A percentile compares a stretch with the other conserved stretches of the same genome.
Evolutionary conservation across 2,888 invertebrate genomes (phyloP).

Genomic region (Zhuqinia jingwanae): DNA sequence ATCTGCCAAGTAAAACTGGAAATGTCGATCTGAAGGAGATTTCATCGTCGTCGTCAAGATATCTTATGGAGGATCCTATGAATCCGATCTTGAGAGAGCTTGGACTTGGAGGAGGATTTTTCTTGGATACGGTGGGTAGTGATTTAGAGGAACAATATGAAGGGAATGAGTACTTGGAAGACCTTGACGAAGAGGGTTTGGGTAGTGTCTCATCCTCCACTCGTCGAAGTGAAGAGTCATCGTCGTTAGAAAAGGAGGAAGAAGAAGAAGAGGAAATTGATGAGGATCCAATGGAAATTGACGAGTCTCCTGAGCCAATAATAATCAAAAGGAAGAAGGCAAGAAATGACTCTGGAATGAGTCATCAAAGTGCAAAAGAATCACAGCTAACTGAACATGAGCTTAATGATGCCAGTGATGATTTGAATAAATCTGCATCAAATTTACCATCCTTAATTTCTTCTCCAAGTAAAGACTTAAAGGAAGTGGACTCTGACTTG

Average conservation of each 20-base stretch:
- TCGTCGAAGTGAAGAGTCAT: background rate
- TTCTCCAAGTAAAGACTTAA: background rate
- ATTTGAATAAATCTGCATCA: no score
- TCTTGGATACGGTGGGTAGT: slow-evolving; percentile 5
- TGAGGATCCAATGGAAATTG: no score
- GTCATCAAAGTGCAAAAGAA: no score
- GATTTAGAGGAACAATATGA: background rate
- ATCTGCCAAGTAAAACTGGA: background rate
- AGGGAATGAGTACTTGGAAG: background rate
- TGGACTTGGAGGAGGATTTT: slow-evolving; percentile 2
- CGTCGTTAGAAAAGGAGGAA: background rate
- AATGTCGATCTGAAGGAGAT: background rate
- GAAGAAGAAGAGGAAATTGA: slow-evolving; percentile 3
- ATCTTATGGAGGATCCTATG: background rate
- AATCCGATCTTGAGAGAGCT: slow-evolving; percentile 3
- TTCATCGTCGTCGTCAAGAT: background rate
- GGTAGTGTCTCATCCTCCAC: background rate
- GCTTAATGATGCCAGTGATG: no score
- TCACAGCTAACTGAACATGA: no score
- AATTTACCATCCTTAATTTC: background rate
- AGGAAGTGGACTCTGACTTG: slow-evolving; percentile 43
- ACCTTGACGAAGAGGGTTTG: background rate
- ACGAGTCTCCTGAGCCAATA: no score
- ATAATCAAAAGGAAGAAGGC: no score
- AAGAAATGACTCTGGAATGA: no score